Evolutionary conservation across 2,797 vertebrate genomes (phyloP), one percentile per base, ranked within the genome.

Genomic region (Pristis pectinata): DNA sequence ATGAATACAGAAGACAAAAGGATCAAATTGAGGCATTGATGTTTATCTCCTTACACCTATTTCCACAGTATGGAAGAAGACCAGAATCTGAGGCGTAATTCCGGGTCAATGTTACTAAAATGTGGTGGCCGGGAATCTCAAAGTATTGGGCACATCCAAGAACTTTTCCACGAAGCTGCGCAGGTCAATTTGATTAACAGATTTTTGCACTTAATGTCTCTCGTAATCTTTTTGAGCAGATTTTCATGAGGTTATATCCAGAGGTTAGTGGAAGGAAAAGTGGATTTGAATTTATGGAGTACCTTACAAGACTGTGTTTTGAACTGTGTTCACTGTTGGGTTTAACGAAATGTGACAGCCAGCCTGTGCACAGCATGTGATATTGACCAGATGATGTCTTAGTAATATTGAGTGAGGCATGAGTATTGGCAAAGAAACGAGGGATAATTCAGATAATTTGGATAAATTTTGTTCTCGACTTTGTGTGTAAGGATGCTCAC

Each of bases 111-210:
- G 2, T 76, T 94, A 53, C 27, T 94, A 49, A 70, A 30, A 34
- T 76, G 72, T 53, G 24, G 92, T 76, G 49, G 34, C 67, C 27
- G 10, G 34, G 92, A 30, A 94, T 76, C 44, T 94, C 95, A 94
- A 8, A 96, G 94, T 6, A 95, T 91, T 94, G 94, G 96, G 0
- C 97, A 96, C 0, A 96, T 98, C 87, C 98, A 98, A 13, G 99
- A 99, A 94, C 97, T 99, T 95, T 99, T 99, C 96, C 98, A 99
- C 0, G 98, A 99, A 95, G 98, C 98, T 95, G 98, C 98, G 94
- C 98, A 99, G 98, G 99, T 99, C 96, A 77, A 56, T 85, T 85
- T 56, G 41, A 85, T 82, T 56, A 34, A 85, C 27, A 30, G 27
- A 56, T 41, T 37, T 22, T 17, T 91, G 59, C 37, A 91, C 17